Evolutionary conservation across 2,888 invertebrate species (phyloP).

Genomic region (Biston betularia): DNA sequence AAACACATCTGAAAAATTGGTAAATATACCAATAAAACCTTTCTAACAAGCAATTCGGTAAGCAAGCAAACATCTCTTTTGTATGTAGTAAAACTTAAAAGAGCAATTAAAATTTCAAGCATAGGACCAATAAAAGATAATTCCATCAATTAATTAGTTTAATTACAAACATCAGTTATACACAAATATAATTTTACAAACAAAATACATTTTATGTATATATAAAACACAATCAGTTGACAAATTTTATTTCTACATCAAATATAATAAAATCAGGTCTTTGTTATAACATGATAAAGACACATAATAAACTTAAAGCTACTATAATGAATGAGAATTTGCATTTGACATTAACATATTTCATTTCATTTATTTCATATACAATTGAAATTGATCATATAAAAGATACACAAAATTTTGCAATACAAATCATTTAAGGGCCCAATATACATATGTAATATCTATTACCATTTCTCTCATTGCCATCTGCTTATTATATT

Average conservation of each 20-base stretch:
- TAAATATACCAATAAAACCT: background rate
- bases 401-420: too few relatives aligned
- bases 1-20: background rate
- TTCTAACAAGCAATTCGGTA: too few relatives aligned
- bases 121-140: conserved; percentile 17
- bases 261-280: too few relatives aligned
- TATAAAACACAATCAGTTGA: background rate
- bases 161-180: conserved; percentile 7
- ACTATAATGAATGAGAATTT: too few relatives aligned
- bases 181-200: background rate
- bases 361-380: background rate
- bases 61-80: background rate
- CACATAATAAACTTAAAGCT: too few relatives aligned
- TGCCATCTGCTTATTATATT: background rate
- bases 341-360: too few relatives aligned
- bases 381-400: background rate
- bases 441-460: too few relatives aligned
- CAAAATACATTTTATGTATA: background rate
- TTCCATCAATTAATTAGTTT: background rate
- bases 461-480: background rate
- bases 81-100: conserved; percentile 1
- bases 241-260: too few relatives aligned
- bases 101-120: conserved; percentile 26
- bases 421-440: too few relatives aligned
- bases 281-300: too few relatives aligned